These are phyloP conservation scores for Parapsyche elsis DNA, from an alignment of 1,140 invertebrate species.

Conservation along the genomic window DNA sequence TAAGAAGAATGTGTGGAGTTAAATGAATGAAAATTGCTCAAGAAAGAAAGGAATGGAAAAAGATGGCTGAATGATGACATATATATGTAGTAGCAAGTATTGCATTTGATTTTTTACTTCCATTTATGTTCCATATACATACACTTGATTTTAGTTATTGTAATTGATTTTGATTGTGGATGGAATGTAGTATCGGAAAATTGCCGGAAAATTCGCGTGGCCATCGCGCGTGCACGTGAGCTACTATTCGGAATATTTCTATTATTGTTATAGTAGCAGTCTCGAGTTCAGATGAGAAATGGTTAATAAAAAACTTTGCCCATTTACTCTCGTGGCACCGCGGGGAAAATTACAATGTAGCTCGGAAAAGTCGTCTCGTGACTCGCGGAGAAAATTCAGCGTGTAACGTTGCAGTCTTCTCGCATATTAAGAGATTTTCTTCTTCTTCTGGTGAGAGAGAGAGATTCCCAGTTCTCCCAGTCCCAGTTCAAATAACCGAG, in stretches of 20 bases:
- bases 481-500: neutral
- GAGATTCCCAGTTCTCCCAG: neutral
- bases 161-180: neutral
- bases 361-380: neutral
- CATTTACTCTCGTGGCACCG: neutral
- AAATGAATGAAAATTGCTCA: no score
- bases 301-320: conserved; percentile 2
- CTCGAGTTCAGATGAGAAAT: neutral
- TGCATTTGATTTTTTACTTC: no score
- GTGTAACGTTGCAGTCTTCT: neutral
- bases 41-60: no score
- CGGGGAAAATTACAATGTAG: conserved; percentile 2
- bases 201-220: neutral
- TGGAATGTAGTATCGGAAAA: neutral
- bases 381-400: neutral
- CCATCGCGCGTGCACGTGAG: neutral
- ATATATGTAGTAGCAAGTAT: no score
- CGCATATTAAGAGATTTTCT: neutral
- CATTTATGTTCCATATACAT: no score
- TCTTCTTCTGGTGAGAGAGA: no score
- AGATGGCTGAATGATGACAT: no score
- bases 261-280: neutral
- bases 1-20: no score
- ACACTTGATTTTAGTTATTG: no score
- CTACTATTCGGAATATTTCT: neutral